Percentiles rank a stretch among this genome's conserved stretches.
Evolutionary conservation across 1,140 invertebrate genomes (phyloP).

Genomic region (Zophobas atratus): DNA sequence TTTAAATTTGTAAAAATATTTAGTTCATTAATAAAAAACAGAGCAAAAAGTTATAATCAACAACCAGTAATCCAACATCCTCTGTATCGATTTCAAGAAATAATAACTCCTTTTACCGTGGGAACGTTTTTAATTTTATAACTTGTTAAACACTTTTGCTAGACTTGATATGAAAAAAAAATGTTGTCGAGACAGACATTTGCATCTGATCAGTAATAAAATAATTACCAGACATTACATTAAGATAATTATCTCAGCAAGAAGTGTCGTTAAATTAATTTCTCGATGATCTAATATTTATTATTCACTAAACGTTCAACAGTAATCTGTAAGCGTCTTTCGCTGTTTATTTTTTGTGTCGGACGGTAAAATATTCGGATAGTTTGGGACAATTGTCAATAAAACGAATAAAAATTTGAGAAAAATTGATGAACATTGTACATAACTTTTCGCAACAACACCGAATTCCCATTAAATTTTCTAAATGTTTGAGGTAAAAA

Average conservation of each 20-base stretch:
- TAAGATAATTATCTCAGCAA: conserved; percentile 21
- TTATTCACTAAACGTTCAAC: not conserved
- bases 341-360: conserved; percentile 9
- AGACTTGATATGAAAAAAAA: conserved; percentile 28
- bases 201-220: conserved; percentile 36
- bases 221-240: conserved; percentile 33
- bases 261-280: conserved; percentile 39
- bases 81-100: conserved; percentile 46
- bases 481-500: conserved; percentile 36
- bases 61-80: conserved; percentile 36
- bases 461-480: conserved; percentile 37
- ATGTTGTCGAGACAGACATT: conserved; percentile 14
- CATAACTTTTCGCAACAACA: conserved; percentile 25
- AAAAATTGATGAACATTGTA: conserved; percentile 27
- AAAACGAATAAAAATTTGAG: conserved; percentile 20
- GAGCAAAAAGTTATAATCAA: conserved; percentile 32
- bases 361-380: not conserved
- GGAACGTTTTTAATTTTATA: conserved; percentile 44
- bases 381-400: not conserved
- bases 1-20: conserved; percentile 25
- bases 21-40: conserved; percentile 23
- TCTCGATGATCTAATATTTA: conserved; percentile 20
- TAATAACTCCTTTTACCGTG: conserved; percentile 48
- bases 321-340: conserved; percentile 23
- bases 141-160: conserved; percentile 34